Evolutionary conservation across 2,888 invertebrate species (phyloP).

Genomic region (Emmelina monodactyla): DNA sequence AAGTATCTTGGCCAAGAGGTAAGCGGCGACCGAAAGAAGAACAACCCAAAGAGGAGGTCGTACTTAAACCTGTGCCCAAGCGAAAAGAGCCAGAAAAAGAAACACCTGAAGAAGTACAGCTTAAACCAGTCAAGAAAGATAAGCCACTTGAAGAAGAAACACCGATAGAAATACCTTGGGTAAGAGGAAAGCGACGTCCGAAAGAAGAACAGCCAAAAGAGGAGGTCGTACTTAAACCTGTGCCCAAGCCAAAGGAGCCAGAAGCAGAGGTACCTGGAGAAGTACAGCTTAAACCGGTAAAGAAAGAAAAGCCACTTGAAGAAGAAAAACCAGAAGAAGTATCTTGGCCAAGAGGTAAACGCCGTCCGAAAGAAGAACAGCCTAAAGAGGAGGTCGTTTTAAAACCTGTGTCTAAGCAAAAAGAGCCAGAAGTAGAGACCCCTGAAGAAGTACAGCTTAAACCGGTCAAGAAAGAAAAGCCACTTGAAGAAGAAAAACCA

Average conservation of each 20-base stretch:
- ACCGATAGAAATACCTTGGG: constrained; percentile 28
- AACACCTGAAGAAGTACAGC: constrained; percentile 34
- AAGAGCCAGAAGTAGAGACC: constrained; percentile 25
- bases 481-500: constrained; percentile 24
- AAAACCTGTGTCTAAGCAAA: constrained; percentile 30
- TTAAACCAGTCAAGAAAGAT: constrained; percentile 26
- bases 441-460: constrained; percentile 17
- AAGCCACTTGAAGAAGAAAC: constrained; percentile 26
- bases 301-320: constrained; percentile 27
- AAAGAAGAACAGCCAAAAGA: constrained; percentile 30
- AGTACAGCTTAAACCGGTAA: constrained; percentile 35
- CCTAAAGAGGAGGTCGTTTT: constrained; percentile 22
- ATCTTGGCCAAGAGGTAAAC: constrained; percentile 19
- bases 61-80: constrained; percentile 35
- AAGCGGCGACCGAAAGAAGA: constrained; percentile 23
- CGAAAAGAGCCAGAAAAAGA: constrained; percentile 28
- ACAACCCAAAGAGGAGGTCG: constrained; percentile 24
- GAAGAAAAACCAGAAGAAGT: constrained; percentile 22
- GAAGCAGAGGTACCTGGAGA: constrained; percentile 22
- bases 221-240: constrained; percentile 22
- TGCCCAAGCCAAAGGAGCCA: constrained; percentile 21
- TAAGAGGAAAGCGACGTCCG: constrained; percentile 18
- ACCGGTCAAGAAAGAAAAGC: constrained; percentile 26
- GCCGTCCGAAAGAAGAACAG: constrained; percentile 19
- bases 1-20: constrained; percentile 24